Evolutionary conservation across 2,113 vertebrate species (phyloP), one percentile per base, ranked within the genome.

Genomic region (Diphyllodes magnificus): DNA sequence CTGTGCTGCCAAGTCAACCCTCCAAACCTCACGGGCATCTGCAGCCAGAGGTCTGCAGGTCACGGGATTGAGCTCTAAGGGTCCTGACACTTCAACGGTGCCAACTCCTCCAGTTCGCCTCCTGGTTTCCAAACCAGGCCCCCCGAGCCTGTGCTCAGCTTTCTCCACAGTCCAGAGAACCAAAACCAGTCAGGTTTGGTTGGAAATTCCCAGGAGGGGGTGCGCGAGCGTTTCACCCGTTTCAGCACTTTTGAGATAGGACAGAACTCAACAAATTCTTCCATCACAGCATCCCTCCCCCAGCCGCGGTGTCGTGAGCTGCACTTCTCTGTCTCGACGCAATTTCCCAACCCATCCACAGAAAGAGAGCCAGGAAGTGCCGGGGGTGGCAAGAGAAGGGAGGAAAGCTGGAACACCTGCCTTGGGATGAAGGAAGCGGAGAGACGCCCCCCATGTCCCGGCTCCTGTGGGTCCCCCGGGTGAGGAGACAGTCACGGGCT

Each of bases 201-300:
- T 63, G 92, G 94, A 93, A 94, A 93, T 75, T 87, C 82, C 94
- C 92, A 59, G 60, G n/a, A 70, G 25, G 53, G 57, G 47, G 15
- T n/a, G 82, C 44, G 91, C 86, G 78, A 93, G 70, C 14, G 0
- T 78, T 49, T 49, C n/a, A 16, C 11, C 56, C 2, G 3, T 14
- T 51, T 93, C 93, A 92, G 88, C 91, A 53, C n/a, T 85, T 92
- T 37, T 53, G 86, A 85, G 70, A 54, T 7, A 7, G 33, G 75
- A 56, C 73, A 71, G 87, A 95, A 60, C 66, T 39, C 84, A 24
- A 60, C 59, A 17, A 40, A n/a, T 82, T 56, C 82, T 93, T 82
- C 92, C 88, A 78, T 65, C 70, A 19, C 66, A 71, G 37, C 51
- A 2, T 78, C 61, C 57, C 71, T 71, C 51, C 57, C 87, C 49